Conservation (phyloP, 2,888 invertebrate genomes). For the Gortyna flavago region DNA sequence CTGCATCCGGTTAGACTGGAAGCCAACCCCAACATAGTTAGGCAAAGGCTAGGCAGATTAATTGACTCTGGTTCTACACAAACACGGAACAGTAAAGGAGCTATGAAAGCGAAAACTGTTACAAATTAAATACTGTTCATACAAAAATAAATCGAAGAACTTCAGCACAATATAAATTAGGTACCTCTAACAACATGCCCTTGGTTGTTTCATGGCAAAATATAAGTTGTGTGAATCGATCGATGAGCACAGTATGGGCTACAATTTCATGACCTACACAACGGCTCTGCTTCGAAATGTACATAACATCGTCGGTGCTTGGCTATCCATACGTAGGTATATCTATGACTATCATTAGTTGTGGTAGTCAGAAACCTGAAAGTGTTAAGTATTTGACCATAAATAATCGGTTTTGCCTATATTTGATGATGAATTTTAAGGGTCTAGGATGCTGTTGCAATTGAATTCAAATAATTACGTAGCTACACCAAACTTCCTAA, state of each 20-base stretch:
- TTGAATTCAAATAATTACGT: background rate
- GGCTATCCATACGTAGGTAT: background rate
- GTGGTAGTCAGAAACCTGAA: background rate
- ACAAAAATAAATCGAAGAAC: background rate
- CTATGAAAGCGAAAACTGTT: background rate
- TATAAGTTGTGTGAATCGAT: constrained; percentile 17
- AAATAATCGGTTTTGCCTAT: background rate
- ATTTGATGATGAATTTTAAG: background rate
- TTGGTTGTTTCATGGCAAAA: constrained; percentile 31
- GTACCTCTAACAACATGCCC: background rate
- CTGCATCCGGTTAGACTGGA: too few species aligned
- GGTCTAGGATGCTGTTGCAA: constrained; percentile 8
- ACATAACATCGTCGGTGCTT: too few species aligned
- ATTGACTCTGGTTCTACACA: background rate
- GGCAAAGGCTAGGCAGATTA: too few species aligned
- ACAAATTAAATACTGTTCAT: background rate
- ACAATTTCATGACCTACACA: background rate
- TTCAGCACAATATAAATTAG: background rate
- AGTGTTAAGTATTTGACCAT: background rate
- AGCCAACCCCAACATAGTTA: too few species aligned
- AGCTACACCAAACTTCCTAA: background rate
- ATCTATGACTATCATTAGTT: background rate
- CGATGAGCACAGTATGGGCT: constrained; percentile 2
- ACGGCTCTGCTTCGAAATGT: background rate
- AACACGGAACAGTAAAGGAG: background rate